A percentile compares a stretch with the other conserved stretches of the same genome.
phyloP scores from a whole-genome alignment of 2,888 invertebrate species.

The Caenorhabditis sulstoni region DNA sequence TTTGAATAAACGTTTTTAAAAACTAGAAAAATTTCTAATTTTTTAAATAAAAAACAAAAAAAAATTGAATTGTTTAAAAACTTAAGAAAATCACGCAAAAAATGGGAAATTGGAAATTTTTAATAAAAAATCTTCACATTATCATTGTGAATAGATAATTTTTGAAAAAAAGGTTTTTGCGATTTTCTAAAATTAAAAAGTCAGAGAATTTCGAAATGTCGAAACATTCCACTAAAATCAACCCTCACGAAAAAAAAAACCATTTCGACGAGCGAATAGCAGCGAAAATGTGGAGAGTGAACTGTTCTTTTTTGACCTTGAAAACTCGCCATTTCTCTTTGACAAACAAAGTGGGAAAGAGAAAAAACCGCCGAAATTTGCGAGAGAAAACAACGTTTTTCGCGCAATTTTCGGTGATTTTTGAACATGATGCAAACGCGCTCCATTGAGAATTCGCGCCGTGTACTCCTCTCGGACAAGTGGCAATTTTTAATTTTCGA shows the following conservation, averaged over 20 bases:
- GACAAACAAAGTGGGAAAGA: conserved; percentile 8
- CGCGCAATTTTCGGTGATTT: neutral
- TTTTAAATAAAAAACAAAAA: neutral
- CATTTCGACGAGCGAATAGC: neutral
- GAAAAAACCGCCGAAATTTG: conserved; percentile 7
- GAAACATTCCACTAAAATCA: no score
- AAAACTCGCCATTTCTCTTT: neutral
- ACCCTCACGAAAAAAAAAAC: no score
- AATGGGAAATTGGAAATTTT: no score
- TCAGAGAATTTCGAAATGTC: no score
- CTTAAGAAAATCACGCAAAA: no score
- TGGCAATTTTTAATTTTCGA: neutral
- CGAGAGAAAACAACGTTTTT: neutral
- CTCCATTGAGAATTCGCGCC: conserved; percentile 18
- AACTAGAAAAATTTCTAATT: no score
- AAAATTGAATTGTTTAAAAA: neutral
- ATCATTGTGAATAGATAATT: no score
- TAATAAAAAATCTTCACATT: no score
- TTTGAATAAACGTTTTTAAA: no score
- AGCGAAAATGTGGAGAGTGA: neutral
- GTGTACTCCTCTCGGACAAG: conserved; percentile 26
- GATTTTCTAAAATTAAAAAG: no score
- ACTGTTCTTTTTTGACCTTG: conserved; percentile 1
- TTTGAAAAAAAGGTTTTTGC: no score
- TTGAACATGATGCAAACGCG: conserved; percentile 9